phyloP scores from a whole-genome alignment of 2,113 vertebrate genomes.

The Bubo scandiacus region DNA sequence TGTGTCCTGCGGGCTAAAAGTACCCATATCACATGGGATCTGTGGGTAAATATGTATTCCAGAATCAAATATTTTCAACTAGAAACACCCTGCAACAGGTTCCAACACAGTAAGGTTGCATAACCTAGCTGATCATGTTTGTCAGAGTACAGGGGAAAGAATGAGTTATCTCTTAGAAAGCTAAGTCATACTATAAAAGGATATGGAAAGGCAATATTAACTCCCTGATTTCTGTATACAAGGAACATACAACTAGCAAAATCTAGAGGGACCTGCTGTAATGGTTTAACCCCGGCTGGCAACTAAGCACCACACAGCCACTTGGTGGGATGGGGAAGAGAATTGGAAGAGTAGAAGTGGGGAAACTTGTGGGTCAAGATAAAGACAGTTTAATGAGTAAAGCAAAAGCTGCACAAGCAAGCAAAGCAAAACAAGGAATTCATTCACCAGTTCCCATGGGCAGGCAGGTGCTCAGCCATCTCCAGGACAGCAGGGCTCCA shows the following conservation, averaged over 20 bases:
- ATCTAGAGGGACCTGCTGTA: background rate
- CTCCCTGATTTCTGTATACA: background rate
- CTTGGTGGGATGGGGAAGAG: fast-evolving
- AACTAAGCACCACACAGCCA: fast-evolving
- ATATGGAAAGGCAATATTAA: background rate
- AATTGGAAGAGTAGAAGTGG: background rate
- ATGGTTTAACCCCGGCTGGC: background rate
- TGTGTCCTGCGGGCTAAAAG: background rate
- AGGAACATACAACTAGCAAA: background rate
- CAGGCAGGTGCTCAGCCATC: background rate
- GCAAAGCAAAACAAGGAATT: background rate
- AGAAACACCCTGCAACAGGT: background rate
- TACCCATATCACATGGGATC: background rate
- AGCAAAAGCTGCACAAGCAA: fast-evolving
- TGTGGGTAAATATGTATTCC: background rate
- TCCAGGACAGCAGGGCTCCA: background rate
- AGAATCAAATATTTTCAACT: background rate
- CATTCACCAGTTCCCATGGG: fast-evolving
- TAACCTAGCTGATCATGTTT: background rate
- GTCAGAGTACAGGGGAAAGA: background rate
- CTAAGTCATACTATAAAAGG: too few relatives aligned
- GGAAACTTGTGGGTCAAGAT: background rate
- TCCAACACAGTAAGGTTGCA: background rate
- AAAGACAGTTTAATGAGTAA: background rate
- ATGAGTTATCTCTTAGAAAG: background rate